Percentiles rank a stretch among this genome's conserved stretches.
These are phyloP conservation scores for Apodemia hepburni DNA, from an alignment of 2,888 invertebrate genomes.

Conservation along the genomic window DNA sequence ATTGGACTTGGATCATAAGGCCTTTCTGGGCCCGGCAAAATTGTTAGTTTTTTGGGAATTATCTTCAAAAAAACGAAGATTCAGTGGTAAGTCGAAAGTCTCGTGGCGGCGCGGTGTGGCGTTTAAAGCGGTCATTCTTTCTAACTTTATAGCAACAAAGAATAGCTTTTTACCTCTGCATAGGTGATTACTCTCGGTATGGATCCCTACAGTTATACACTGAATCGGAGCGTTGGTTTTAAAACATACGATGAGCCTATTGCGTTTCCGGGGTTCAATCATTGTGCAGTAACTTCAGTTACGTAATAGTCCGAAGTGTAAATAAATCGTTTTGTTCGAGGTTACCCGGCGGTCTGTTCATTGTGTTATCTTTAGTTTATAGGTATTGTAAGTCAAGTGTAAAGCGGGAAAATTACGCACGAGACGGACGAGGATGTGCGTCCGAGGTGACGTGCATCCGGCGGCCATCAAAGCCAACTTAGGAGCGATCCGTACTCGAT, in stretches of 20 bases:
- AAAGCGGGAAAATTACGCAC: conserved; percentile 59
- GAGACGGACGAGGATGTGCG: conserved; percentile 62
- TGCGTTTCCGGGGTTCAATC: conserved; percentile 42
- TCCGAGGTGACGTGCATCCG: conserved; percentile 68
- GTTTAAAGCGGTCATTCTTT: too few species aligned
- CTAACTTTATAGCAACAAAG: too few species aligned
- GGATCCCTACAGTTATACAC: not conserved
- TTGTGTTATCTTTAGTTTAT: conserved; percentile 40
- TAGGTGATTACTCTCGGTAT: too few species aligned
- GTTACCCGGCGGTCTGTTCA: conserved; percentile 41
- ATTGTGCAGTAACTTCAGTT: conserved; percentile 42
- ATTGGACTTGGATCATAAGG: too few species aligned
- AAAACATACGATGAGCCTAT: conserved; percentile 19
- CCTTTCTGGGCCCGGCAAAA: too few species aligned
- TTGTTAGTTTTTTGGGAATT: too few species aligned
- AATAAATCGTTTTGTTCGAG: conserved; percentile 53
- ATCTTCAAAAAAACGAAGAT: too few species aligned
- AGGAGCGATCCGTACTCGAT: conserved; percentile 40
- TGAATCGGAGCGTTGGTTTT: not conserved
- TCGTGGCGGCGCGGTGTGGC: too few species aligned
- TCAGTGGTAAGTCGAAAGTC: too few species aligned
- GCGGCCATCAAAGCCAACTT: conserved; percentile 45
- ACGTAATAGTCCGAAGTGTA: conserved; percentile 53
- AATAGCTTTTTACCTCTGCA: too few species aligned
- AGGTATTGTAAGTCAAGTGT: conserved; percentile 37